Evolutionary conservation across 2,888 invertebrate genomes (phyloP).

Genomic region (Tinea semifulvella): DNA sequence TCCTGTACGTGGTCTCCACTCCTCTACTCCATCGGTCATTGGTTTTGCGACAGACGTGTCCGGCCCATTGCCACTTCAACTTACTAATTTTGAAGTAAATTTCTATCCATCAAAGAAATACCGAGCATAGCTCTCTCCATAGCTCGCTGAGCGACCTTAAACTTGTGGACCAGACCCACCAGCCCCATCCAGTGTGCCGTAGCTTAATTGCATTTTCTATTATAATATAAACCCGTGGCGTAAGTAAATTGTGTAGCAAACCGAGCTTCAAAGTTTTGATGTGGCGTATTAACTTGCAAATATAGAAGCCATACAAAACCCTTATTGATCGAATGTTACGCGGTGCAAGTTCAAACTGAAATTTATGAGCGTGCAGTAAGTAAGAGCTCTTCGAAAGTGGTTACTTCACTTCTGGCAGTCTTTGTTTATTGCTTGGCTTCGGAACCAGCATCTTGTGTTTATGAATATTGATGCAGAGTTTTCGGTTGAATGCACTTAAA

Average conservation of each 20-base stretch:
- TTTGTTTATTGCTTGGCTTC: constrained; percentile 60
- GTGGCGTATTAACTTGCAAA: constrained; percentile 62
- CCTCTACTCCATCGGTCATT: no score
- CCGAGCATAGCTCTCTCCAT: no score
- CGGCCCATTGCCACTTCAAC: no score
- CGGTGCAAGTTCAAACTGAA: constrained; percentile 61
- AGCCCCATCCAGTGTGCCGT: no score
- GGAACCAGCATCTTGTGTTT: constrained; percentile 44
- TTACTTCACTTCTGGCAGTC: constrained; percentile 40
- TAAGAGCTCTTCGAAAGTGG: constrained; percentile 47
- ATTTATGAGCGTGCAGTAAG: constrained; percentile 55
- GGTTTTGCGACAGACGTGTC: no score
- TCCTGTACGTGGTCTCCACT: no score
- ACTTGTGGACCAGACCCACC: no score
- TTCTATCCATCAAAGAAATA: no score
- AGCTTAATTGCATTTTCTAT: no score
- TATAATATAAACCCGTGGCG: constrained; percentile 26
- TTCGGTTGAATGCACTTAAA: constrained; percentile 11
- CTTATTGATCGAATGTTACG: constrained; percentile 62
- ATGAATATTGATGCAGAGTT: constrained; percentile 52
- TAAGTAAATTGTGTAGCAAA: constrained; percentile 45
- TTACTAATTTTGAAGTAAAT: no score
- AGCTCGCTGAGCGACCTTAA: no score
- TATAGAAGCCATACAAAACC: constrained; percentile 63
- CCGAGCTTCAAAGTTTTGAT: constrained; percentile 49